Evolutionary conservation across 2,888 invertebrate genomes (phyloP).

Genomic region (Melinaea marsaeus): DNA sequence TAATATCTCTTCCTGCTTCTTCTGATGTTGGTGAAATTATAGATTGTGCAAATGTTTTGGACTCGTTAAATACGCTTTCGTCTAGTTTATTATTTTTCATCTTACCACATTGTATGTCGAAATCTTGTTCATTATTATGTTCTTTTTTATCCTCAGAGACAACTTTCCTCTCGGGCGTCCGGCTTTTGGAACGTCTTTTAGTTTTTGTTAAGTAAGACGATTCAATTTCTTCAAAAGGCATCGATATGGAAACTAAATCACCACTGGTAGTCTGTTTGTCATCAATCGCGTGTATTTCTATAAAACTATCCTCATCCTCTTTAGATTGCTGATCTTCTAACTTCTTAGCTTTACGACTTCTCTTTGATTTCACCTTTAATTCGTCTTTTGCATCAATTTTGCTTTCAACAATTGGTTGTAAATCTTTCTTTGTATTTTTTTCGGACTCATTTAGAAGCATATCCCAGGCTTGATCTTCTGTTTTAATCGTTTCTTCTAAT

Average conservation of each 20-base stretch:
- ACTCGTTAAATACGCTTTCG: constrained; percentile 15
- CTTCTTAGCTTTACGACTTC: constrained; percentile 53
- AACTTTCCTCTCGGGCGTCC: constrained; percentile 49
- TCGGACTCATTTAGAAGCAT: constrained; percentile 60
- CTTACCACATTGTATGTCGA: constrained; percentile 35
- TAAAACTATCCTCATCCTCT: constrained; percentile 66
- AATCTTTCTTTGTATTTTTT: constrained; percentile 29
- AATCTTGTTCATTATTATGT: constrained; percentile 37
- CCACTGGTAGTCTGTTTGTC: constrained; percentile 53
- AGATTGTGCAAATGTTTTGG: constrained; percentile 11
- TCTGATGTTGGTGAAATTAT: constrained; percentile 12
- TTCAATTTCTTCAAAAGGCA: constrained; percentile 57
- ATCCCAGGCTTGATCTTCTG: constrained; percentile 71
- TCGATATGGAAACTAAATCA: constrained; percentile 66
- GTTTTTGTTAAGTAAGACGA: constrained; percentile 48
- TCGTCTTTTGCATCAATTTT: constrained; percentile 41
- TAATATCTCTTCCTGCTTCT: constrained; percentile 14
- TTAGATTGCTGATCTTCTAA: constrained; percentile 55
- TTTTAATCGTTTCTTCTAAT: constrained; percentile 42
- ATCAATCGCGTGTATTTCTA: constrained; percentile 71
- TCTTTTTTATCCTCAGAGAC: constrained; percentile 38
- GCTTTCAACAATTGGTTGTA: not conserved
- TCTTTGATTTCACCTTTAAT: constrained; percentile 56
- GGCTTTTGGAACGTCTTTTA: constrained; percentile 57
- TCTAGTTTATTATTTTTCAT: constrained; percentile 35